Base-by-base conservation (phyloP, 2,113 vertebrate species). In the Cololabis saira region DNA sequence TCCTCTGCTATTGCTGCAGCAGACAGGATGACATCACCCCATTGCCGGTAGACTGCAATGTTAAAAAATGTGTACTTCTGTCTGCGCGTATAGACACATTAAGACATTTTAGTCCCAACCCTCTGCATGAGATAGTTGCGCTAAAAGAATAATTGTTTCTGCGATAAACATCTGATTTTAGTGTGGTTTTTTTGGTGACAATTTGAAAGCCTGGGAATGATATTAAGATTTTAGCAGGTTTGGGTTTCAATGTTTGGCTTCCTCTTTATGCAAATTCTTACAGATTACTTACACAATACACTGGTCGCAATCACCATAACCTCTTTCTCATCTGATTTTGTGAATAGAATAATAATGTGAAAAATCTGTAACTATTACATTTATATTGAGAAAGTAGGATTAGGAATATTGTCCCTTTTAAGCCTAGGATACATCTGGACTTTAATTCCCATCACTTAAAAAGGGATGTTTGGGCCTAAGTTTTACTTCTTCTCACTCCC, bases 11-110 rank as follows among this genome's bases (percentile, higher is more conserved):
- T 55, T 64, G 83, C 88, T 86, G 90, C 91, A 87, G 90, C 87
- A 92, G 90, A 89, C 84, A 70, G 77, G 70, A 91, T 93, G 90
- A 93, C 92, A 89, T 92, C 91, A 92, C 75, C 71, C 44, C 60
- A 69, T 74, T 41, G 53, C 78, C 27, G 40, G 66, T 76, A 76
- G 81, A 90, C 89, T 91, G 91, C 90, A 90, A 90, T 82, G 76
- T 84, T 79, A 3, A 42, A 66, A 86, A 79, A 76, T 63, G 37
- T 44, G 16, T 55, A 40, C 13, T 19, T 27, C 16, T 47, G 2
- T 47, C 16, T 17, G 45, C 10, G 48, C 45, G 22, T 15, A 19
- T 61, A n/a, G 53, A 49, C 53, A 27, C 21, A 52, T 2, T 9
- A 44, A n/a, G 12, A 52, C 5, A 27, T 30, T 12, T 61, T 61